These are phyloP conservation scores for Sphaeramia orbicularis DNA, from an alignment of 2,797 vertebrate genomes.

Conservation along the genomic window DNA sequence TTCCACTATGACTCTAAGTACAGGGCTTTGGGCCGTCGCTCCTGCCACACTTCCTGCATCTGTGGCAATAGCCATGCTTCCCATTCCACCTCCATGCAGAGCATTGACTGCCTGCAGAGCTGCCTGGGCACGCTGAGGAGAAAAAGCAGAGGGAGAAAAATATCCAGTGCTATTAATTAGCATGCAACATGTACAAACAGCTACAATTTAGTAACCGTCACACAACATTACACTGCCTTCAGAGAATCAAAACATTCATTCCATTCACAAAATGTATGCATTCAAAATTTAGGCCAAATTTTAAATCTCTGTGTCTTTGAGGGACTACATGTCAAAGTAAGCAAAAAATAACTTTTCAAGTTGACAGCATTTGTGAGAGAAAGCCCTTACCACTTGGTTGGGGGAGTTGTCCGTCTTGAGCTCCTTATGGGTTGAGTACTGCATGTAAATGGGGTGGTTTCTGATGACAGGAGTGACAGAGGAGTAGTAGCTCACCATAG, in stretches of 20 bases:
- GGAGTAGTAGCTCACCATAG: constrained; percentile 97
- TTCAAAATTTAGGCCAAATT: background rate
- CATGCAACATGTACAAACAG: no score
- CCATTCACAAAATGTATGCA: background rate
- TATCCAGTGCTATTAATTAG: background rate
- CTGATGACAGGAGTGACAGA: constrained; percentile 93
- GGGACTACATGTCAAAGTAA: no score
- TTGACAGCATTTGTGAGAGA: background rate
- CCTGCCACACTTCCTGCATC: constrained; percentile 86
- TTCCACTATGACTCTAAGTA: constrained; percentile 96
- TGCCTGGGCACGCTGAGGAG: constrained; percentile 92
- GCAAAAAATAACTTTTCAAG: background rate
- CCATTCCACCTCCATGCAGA: constrained; percentile 89
- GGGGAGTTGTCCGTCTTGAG: constrained; percentile 96
- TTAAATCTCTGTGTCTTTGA: background rate
- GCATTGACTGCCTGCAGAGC: constrained; percentile 96
- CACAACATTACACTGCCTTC: background rate
- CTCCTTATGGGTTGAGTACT: constrained; percentile 98
- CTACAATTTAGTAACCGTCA: no score
- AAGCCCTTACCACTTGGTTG: constrained; percentile 92
- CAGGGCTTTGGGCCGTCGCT: constrained; percentile 88
- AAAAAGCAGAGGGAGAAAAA: background rate
- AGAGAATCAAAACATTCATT: background rate
- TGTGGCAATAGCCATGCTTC: constrained; percentile 74
- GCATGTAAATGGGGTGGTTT: constrained; percentile 95